These are phyloP conservation scores for Proisotoma minuta DNA, from an alignment of 2,888 invertebrate genomes.

Conservation along the genomic window DNA sequence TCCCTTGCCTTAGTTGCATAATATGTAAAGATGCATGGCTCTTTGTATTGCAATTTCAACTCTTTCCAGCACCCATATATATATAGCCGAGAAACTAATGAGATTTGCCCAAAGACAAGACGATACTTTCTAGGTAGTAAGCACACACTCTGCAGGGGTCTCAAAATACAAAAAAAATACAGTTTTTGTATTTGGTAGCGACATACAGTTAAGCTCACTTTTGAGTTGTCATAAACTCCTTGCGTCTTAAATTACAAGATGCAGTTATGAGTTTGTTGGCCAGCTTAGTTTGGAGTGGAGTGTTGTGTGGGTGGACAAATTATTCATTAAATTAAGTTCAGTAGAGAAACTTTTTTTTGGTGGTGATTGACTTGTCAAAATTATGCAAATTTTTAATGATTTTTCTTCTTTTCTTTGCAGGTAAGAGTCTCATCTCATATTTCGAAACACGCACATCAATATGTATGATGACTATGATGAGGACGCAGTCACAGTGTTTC, in stretches of 20 bases:
- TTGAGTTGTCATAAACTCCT: no score
- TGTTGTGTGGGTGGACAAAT: no score
- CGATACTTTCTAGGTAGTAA: background rate
- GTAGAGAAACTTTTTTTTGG: background rate
- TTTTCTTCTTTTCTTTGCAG: background rate
- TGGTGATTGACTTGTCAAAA: background rate
- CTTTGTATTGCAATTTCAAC: background rate
- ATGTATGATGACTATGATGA: no score
- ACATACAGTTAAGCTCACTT: no score
- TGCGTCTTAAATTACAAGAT: no score
- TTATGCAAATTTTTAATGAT: background rate
- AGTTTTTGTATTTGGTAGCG: no score
- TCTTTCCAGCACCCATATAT: background rate
- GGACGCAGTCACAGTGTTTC: no score
- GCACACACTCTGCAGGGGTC: constrained; percentile 1
- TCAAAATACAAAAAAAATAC: background rate
- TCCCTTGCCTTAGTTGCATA: background rate
- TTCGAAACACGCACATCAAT: no score
- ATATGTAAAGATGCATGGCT: background rate
- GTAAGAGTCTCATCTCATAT: background rate
- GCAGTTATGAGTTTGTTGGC: no score
- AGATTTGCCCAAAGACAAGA: background rate
- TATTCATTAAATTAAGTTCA: no score
- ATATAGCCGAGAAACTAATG: background rate
- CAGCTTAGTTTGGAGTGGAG: no score